phyloP scores from a whole-genome alignment of 2,797 vertebrate species.

The Cyprinodon diabolis region DNA sequence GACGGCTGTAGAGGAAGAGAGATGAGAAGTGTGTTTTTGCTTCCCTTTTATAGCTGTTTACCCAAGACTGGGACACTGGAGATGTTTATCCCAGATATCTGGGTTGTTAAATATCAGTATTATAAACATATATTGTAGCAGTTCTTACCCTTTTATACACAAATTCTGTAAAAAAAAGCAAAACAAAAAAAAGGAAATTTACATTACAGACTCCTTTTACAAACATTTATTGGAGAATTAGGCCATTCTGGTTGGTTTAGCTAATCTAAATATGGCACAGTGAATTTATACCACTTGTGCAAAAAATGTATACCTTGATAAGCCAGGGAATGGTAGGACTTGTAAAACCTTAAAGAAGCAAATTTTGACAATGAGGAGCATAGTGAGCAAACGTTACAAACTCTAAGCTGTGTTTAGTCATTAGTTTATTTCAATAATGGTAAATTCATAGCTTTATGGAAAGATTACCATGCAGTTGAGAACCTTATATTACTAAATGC shows the following conservation, averaged over 20 bases:
- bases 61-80: conserved; percentile 49
- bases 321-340: not conserved
- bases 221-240: not conserved
- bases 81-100: conserved; percentile 37
- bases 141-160: too few relatives aligned
- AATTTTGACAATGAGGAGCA: not conserved
- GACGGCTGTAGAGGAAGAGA: conserved; percentile 73
- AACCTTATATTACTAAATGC: not conserved
- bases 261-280: not conserved
- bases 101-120: conserved; percentile 12
- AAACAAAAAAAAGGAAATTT: too few relatives aligned
- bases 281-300: not conserved
- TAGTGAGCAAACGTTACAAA: not conserved
- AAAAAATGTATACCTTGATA: too few relatives aligned
- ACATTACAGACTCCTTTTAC: not conserved
- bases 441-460: not conserved
- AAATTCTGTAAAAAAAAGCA: too few relatives aligned
- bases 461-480: not conserved
- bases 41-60: conserved; percentile 34
- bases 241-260: not conserved
- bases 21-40: conserved; percentile 59
- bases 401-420: not conserved
- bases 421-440: not conserved
- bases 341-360: too few relatives aligned
- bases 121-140: too few relatives aligned